These are phyloP conservation scores for Rachycentron canadum DNA, from an alignment of 2,797 vertebrate species.

Conservation along the genomic window DNA sequence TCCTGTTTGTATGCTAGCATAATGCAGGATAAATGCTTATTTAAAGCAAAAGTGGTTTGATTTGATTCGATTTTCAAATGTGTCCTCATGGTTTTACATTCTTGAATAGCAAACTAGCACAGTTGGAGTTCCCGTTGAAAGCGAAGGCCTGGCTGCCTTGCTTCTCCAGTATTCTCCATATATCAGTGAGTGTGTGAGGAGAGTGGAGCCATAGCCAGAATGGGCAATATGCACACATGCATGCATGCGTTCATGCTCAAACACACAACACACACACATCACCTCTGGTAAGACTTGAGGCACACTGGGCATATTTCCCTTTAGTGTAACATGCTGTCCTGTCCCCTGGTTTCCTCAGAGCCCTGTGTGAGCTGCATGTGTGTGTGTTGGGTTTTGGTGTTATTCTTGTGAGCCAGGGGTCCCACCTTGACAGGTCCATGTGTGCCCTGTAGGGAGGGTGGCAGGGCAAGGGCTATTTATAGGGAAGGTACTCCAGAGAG, in stretches of 20 bases:
- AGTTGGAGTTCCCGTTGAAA: neutral
- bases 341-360: conserved; percentile 49
- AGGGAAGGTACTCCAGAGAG: conserved; percentile 74
- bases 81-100: neutral
- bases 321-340: conserved; percentile 64
- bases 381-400: conserved; percentile 28
- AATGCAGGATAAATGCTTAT: neutral
- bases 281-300: conserved; percentile 72
- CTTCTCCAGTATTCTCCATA: neutral
- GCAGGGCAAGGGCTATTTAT: conserved; percentile 76
- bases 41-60: neutral
- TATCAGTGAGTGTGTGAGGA: conserved; percentile 23
- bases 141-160: neutral
- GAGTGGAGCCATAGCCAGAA: conserved; percentile 23
- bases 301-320: conserved; percentile 70
- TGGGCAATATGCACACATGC: conserved; percentile 43
- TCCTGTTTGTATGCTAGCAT: neutral
- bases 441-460: conserved; percentile 69
- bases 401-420: conserved; percentile 53
- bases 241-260: conserved; percentile 40
- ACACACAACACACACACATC: conserved; percentile 30
- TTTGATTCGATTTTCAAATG: neutral
- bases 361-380: conserved; percentile 9
- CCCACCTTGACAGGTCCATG: conserved; percentile 73
- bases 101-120: neutral